Evolutionary conservation across 2,113 vertebrate species (phyloP).

Genomic region (Zosterops pallidus): DNA sequence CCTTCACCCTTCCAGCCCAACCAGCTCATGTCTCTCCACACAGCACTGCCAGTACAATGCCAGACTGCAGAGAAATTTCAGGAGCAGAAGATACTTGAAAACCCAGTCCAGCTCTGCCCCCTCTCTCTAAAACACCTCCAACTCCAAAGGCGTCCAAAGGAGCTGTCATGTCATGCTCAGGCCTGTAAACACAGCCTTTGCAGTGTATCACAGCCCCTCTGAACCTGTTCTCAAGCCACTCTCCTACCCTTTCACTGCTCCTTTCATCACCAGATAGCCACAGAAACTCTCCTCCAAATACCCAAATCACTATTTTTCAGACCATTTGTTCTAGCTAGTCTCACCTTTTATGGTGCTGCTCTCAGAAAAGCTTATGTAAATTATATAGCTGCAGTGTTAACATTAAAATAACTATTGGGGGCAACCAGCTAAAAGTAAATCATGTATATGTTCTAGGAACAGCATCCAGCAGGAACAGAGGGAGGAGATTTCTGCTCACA

Average conservation of each 20-base stretch:
- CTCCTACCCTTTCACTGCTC: not conserved
- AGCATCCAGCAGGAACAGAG: not conserved
- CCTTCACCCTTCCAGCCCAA: not conserved
- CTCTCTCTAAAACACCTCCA: not conserved
- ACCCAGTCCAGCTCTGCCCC: not conserved
- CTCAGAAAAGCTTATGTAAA: constrained; percentile 11
- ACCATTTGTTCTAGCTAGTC: not conserved
- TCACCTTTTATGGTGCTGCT: not conserved
- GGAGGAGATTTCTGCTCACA: not conserved
- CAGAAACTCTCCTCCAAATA: not conserved
- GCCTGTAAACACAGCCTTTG: not conserved
- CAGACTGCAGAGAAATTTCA: not conserved
- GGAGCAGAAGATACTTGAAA: not conserved
- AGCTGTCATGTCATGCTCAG: accelerated
- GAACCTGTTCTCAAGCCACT: not conserved
- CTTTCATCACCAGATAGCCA: not conserved
- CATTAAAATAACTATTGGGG: not conserved
- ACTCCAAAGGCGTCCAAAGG: not conserved
- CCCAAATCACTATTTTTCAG: not conserved
- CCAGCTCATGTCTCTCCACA: not conserved
- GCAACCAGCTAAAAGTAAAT: constrained; percentile 37
- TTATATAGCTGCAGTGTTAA: not conserved
- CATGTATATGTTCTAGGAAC: not conserved
- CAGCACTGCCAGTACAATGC: not conserved
- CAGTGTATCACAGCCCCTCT: not conserved